Base-by-base conservation (phyloP, 2,113 vertebrate species). In the Elachura formosa region DNA sequence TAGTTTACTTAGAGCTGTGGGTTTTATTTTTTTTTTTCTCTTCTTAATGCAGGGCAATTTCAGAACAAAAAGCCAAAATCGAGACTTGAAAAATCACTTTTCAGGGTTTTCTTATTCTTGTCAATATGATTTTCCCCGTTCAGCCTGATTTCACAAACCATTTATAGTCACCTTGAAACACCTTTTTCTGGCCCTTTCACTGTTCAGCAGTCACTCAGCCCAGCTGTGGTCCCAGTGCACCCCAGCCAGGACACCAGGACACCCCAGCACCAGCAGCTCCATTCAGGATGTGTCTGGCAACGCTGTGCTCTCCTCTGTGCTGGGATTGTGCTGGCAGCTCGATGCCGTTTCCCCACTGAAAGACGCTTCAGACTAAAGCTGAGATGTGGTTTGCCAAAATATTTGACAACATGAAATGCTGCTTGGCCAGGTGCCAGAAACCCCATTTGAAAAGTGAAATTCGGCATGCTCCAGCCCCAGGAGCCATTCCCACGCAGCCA, bases 381-480 rank as follows among this genome's bases (percentile, higher is more conserved):
- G 87, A 94, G 93, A 96, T 25, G 28, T 5, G 10, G 80, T 93
- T 96, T 96, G 95, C 96, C 97, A 97, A 96, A 97, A 96, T 93
- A 95, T 96, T 97, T 97, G 96, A 96, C 95, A 94, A 96, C 95
- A 96, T 0, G 31, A 56, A 94, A 84, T 18, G 15, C 58, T 58
- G 74, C 76, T 74, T 96, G 97, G 96, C 84, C 0, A 1, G 23
- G 41, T 1, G 48, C 96, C 96, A 96, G 87, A 15, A 86, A 52
- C 91, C 87, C 91, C 77, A 29, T 81, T 90, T 92, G 75, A 91
- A 96, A 88, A 75, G 92, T 69, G 78, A 81, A 92, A 91, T 91
- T 91, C 36, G 28, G 94, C 82, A 43, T 87, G 85, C 94, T 93
- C 40, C 52, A 36, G 52, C 79, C 84, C 85, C 20, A 29, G 74